phyloP scores from a whole-genome alignment of 2,888 invertebrate species.

The Dynastes maya region DNA sequence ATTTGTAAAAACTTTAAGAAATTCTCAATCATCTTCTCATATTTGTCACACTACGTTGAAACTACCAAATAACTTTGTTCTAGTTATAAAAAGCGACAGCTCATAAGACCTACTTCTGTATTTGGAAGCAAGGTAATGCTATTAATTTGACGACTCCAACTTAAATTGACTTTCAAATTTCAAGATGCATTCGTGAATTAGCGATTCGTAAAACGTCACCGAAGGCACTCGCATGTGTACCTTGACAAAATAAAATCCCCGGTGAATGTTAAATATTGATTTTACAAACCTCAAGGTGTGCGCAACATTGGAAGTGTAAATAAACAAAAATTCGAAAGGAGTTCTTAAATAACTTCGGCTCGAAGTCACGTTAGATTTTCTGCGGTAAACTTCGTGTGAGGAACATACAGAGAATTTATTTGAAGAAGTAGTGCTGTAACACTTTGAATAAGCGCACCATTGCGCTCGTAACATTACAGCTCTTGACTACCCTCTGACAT shows the following conservation, averaged over 20 bases:
- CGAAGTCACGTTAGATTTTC: slow-evolving; percentile 38
- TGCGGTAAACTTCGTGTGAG: slow-evolving; percentile 22
- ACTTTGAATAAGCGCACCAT: neutral
- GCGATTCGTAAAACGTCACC: neutral
- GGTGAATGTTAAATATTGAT: slow-evolving; percentile 42
- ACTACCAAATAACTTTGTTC: too few relatives aligned
- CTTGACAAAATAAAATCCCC: slow-evolving; percentile 14
- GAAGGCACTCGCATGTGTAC: neutral
- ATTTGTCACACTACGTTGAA: too few relatives aligned
- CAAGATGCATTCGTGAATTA: too few relatives aligned
- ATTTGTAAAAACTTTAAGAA: too few relatives aligned
- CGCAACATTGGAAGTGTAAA: slow-evolving; percentile 43
- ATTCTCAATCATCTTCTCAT: too few relatives aligned
- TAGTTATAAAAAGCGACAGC: too few relatives aligned
- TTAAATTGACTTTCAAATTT: too few relatives aligned
- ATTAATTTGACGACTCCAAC: too few relatives aligned
- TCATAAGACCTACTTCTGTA: too few relatives aligned
- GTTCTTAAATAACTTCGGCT: slow-evolving; percentile 39
- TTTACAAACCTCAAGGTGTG: slow-evolving; percentile 8
- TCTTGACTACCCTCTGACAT: too few relatives aligned
- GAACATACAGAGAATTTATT: slow-evolving; percentile 41
- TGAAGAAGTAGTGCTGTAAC: slow-evolving; percentile 11
- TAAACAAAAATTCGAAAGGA: slow-evolving; percentile 39
- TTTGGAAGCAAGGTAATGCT: too few relatives aligned
- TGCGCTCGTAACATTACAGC: neutral